Evolutionary conservation across 2,113 vertebrate species (phyloP).

Genomic region (Chauna torquata): DNA sequence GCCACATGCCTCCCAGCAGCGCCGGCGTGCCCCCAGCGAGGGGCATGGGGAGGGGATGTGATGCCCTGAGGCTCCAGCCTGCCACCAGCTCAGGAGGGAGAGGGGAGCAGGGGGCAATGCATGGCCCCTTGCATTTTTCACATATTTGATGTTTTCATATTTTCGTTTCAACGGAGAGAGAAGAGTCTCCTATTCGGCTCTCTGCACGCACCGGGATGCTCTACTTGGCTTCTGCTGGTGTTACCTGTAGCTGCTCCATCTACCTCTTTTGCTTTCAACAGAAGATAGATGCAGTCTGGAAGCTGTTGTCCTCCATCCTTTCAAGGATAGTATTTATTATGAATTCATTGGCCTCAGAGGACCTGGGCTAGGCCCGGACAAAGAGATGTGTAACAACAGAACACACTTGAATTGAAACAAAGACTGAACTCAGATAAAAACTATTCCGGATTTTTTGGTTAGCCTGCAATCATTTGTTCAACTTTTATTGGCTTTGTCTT

Average conservation of each 20-base stretch:
- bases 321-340: neutral
- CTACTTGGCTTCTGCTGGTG: neutral
- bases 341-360: neutral
- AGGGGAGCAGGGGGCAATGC: neutral
- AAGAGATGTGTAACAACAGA: neutral
- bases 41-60: neutral
- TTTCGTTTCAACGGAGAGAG: neutral
- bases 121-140: neutral
- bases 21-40: rapidly evolving
- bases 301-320: neutral
- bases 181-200: neutral
- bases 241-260: neutral
- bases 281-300: neutral
- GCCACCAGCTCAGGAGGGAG: neutral
- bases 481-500: slow-evolving; percentile 9
- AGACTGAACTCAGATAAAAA: slow-evolving; percentile 8
- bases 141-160: neutral
- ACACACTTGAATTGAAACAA: neutral
- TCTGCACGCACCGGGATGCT: neutral
- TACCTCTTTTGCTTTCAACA: neutral
- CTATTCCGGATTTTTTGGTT: neutral
- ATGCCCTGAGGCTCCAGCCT: rapidly evolving
- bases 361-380: neutral
- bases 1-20: neutral
- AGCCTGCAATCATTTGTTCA: neutral